Evolutionary conservation across 2,113 vertebrate species (phyloP), one percentile per base, ranked within the genome.

Genomic region (Chloropsis cyanopogon): DNA sequence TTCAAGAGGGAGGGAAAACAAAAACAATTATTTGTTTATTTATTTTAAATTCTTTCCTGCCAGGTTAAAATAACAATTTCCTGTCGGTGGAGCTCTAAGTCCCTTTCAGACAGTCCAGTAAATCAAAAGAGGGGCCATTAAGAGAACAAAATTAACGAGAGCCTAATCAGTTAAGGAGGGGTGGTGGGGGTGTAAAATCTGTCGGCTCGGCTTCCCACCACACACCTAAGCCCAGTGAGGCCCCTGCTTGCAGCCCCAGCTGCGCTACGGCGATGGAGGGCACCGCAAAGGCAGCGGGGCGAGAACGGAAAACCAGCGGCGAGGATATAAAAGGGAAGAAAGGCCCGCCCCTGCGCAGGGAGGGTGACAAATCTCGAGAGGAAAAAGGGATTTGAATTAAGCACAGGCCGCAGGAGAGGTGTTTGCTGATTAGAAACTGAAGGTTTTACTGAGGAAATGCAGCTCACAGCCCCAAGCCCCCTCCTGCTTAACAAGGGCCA

Each of bases 11-110:
- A 76, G 59, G 17, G 50, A 29, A 77, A 94, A 84, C 72, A 83
- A 85, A 76, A 78, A 65, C 76, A 64, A 61, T 6, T n/a, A 53
- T 19, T 80, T 95, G 18, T 89, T 93, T 96, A 37, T 90, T 96
- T 97, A 88, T 96, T 93, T 93, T 33, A 77, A 92, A 93, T 98
- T 98, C 97, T 98, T 98, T 98, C 97, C 98, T 98, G 98, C 96
- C 98, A 98, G 98, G 98, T 98, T 98, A 98, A 98, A 99, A 98
- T 98, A 98, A 98, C 98, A 98, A 98, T 98, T 98, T 99, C 98
- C 98, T 98, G 96, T 98, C 96, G 88, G 96, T 95, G 97, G 97
- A 97, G 66, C 97, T 90, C 90, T 71, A 92, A 92, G 77, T 54
- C 92, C 82, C 79, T 79, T 86, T 92, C 75, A 90, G 88, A 83